Evolutionary conservation across 1,140 invertebrate genomes (phyloP), one percentile per base, ranked within the genome.

Genomic region (Drosophila melanogaster): DNA sequence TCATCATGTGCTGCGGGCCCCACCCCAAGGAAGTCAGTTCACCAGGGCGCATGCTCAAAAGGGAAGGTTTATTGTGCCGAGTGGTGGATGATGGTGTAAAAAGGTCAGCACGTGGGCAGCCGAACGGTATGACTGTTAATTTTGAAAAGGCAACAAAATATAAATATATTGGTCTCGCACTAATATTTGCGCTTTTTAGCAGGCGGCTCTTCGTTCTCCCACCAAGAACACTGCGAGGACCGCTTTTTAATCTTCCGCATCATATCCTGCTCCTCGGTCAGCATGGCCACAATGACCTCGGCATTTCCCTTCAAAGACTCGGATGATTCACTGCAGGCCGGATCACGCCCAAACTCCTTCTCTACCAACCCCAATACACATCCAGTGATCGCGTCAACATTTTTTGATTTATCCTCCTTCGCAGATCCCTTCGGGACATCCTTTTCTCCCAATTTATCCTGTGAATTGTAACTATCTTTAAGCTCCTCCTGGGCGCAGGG

Each of bases 1-100:
- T 75, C 71, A 54, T 75, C 72, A 57, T 56, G 40, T 75, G 72
- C 64, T 53, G 47, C 26, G 60, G 67, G 56, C 83, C 79, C 79
- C 79, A 83, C 81, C 81, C 79, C 81, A 38, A 57, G 44, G 26
- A 44, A 24, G 46, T 35, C 15, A 26, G 30, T 24, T 30, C 17
- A 7, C 43, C 24, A 60, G 38, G 38, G 83, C 83, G 83, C 83
- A 87, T 55, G 81, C 64, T 74, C 83, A 64, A 47, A 4, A 62
- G 41, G 49, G 41, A 37, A 15, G 62, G 14, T 47, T 55, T 14
- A 44, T 60, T 51, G 22, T 35, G 41, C 24, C 17, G 40, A 61
- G 15, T 49, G 44, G 44, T 40, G 43, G 22, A 22, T 26, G 22
- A 22, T 26, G 11, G 22, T 3, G 8, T 41, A 17, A 43, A 26